These are phyloP conservation scores for Pluvianellus socialis DNA, from an alignment of 2,113 vertebrate genomes.

Conservation along the genomic window DNA sequence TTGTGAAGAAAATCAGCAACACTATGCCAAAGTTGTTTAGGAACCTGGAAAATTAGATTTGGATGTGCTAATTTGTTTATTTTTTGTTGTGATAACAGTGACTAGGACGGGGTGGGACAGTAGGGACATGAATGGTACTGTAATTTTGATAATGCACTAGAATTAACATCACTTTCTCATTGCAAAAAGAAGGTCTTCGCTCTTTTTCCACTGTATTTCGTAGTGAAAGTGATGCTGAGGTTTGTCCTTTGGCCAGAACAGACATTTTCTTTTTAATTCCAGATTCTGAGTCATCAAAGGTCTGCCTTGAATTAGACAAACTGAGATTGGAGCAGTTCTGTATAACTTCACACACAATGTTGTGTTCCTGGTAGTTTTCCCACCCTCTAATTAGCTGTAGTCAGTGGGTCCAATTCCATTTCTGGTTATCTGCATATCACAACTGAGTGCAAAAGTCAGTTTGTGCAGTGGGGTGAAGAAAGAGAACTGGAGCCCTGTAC, in stretches of 20 bases:
- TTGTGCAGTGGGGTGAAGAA: neutral
- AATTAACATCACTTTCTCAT: neutral
- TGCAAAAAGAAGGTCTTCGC: neutral
- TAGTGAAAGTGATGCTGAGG: neutral
- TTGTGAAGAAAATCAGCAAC: neutral
- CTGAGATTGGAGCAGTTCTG: neutral
- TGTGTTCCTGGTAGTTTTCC: neutral
- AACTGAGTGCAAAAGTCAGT: neutral
- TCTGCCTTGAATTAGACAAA: neutral
- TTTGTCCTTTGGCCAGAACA: neutral
- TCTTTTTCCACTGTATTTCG: neutral
- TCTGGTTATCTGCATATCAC: neutral
- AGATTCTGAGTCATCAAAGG: neutral
- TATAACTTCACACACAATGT: neutral
- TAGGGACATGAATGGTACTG: neutral
- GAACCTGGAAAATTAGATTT: neutral
- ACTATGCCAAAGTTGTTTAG: neutral
- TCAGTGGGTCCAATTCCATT: neutral
- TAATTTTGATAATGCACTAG: neutral
- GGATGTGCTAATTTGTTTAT: neutral
- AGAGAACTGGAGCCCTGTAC: neutral
- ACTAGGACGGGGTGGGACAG: neutral
- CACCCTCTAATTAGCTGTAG: neutral
- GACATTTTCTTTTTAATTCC: neutral
- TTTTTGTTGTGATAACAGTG: neutral